Evolutionary conservation across 2,113 vertebrate species (phyloP), one percentile per base, ranked within the genome.

Genomic region (Leuciscus idus): DNA sequence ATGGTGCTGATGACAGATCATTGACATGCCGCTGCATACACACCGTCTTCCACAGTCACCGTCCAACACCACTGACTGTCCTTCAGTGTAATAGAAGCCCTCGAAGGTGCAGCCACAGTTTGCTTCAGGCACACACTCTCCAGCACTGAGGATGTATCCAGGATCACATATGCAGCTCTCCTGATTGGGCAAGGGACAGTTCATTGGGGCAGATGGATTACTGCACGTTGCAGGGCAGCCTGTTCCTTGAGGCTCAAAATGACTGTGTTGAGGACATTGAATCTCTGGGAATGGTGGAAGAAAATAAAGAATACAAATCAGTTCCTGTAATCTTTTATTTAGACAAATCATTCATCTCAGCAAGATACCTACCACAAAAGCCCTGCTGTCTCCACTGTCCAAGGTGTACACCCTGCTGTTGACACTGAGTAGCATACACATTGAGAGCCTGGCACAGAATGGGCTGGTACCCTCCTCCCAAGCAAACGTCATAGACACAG

Each of bases 21-120:
- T 93, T 19, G n/a, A 13, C 19, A 90, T 89, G 7, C 50, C 62
- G 5, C 46, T 81, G 50, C 92, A 94, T 11, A 66, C 85, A 17
- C 94, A 95, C 1, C 19, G 88, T 36, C 91, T 87, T 13, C 84
- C 62, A 76, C 95, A 94, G 88, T 90, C 0, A 1, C 89, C 81
- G 0, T 85, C 91, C 39, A 94, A 88, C 72, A 93, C 78, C 15
- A 89, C 88, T 2, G 88, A 90, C 13, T 92, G 70, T 33, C 93
- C 93, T 6, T 92, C 84, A 4, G 48, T 55, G 52, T 93, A 94
- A 85, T 95, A 92, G 0, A 6, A 85, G 3, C 89, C 93, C 28
- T 92, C 90, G 83, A 90, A 90, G 0, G 70, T 92, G 84, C 92
- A 95, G 55, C 95, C 94, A 52, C 94, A 96, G 6, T 90, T 73